Percentiles rank a stretch among this genome's conserved stretches.
These are phyloP conservation scores for Ammodramus savannarum DNA, from an alignment of 2,113 vertebrate genomes.

Conservation along the genomic window DNA sequence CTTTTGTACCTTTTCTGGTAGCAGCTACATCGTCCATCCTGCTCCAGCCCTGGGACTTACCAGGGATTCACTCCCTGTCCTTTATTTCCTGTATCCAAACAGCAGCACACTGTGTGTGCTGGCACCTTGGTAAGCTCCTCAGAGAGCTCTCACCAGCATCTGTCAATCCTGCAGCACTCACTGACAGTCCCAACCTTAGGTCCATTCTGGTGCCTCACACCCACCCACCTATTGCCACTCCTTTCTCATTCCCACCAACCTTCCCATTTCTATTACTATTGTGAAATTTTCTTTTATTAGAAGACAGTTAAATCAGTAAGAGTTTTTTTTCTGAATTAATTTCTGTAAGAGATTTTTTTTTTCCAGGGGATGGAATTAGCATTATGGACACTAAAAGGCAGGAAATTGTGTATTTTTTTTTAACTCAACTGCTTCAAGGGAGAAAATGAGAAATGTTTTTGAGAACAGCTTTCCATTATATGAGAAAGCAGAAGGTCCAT, in stretches of 20 bases:
- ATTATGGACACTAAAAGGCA: not conserved
- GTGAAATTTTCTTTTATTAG: not conserved
- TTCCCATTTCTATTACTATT: not conserved
- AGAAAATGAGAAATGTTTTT: constrained; percentile 8
- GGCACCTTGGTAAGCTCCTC: not conserved
- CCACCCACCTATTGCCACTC: not conserved
- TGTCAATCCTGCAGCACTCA: not conserved
- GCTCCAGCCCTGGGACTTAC: not conserved
- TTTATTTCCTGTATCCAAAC: not conserved
- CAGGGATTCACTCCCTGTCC: not conserved
- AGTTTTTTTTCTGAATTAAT: not conserved
- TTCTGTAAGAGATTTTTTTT: not conserved
- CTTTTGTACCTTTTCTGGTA: not conserved
- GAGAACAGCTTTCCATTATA: not conserved
- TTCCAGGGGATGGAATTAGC: not conserved
- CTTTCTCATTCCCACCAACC: not conserved
- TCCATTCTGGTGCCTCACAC: not conserved
- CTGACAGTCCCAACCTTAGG: not conserved
- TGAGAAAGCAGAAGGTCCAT: constrained; percentile 1
- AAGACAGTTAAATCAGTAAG: not conserved
- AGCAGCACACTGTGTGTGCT: not conserved
- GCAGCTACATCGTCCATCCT: not conserved
- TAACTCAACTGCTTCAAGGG: not conserved
- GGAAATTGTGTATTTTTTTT: not conserved
- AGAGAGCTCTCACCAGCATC: not conserved